These are phyloP conservation scores for Coluber constrictor DNA, from an alignment of 2,797 vertebrate genomes.

Conservation along the genomic window DNA sequence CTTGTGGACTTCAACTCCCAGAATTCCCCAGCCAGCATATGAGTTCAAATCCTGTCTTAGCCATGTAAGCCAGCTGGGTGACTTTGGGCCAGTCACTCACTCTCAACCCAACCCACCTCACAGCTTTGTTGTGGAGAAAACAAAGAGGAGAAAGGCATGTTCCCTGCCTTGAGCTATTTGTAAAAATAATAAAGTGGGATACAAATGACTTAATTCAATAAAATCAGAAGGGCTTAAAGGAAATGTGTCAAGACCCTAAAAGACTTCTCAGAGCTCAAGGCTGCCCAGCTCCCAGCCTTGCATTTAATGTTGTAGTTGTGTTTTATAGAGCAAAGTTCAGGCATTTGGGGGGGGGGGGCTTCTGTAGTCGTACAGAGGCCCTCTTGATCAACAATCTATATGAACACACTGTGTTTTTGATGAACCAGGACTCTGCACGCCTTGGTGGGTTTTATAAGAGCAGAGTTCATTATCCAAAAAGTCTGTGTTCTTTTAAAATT, in stretches of 20 bases:
- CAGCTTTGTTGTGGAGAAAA: neutral
- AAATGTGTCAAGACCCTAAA: neutral
- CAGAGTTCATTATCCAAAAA: neutral
- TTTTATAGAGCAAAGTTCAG: constrained; percentile 23
- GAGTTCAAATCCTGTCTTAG: neutral
- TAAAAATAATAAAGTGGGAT: neutral
- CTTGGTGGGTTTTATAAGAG: neutral
- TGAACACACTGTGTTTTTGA: neutral
- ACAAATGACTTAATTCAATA: neutral
- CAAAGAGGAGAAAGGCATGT: neutral
- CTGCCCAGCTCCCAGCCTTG: neutral
- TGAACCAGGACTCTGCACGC: neutral
- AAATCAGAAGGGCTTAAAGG: neutral
- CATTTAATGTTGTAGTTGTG: neutral
- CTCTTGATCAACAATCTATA: neutral
- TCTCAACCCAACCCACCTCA: neutral
- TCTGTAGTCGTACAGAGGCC: neutral
- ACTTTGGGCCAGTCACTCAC: neutral
- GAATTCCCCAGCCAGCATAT: neutral
- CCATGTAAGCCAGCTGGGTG: neutral
- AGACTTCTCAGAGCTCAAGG: neutral
- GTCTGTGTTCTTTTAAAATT: neutral
- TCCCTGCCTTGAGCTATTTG: neutral
- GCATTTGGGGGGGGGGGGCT: neutral
- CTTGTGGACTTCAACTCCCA: too few relatives aligned